Base-by-base conservation (phyloP, 2,797 vertebrate genomes). In the Anguilla megastoma region DNA sequence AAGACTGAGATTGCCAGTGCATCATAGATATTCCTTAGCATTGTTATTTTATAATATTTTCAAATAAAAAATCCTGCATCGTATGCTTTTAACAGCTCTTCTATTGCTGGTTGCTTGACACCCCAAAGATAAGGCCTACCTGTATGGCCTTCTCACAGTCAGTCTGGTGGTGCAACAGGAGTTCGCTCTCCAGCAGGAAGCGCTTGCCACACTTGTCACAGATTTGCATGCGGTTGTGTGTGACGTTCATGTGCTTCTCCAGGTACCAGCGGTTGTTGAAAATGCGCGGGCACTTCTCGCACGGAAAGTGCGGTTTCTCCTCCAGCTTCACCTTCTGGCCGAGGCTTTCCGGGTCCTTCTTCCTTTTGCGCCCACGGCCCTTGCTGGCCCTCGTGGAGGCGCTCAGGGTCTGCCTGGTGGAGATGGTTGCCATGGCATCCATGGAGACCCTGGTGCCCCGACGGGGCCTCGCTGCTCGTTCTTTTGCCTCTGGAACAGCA, bases 221-320 rank as follows among this genome's bases (percentile, higher is more conserved):
- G 96, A 98, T 98, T 96, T 99, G 98, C 98, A 98, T 98, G 90
- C 98, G 97, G 92, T 97, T 99, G 95, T 99, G 98, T 0, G 98
- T 99, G 94, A 99, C 98, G 0, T 98, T 99, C 97, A 99, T 98
- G 96, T 99, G 98, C 86, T 99, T 99, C 91, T 99, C 98, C 96
- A 99, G 95, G 94, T 99, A 99, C 98, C 98, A 99, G 93, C 98
- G 97, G 94, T 99, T 99, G 96, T 99, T 99, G 94, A 99, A 99
- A 85, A 99, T 94, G 0, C 98, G 96, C 0, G 98, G 98, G 63
- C 98, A 99, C 88, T 99, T 99, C 94, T 98, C 98, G 91, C 98
- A 99, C 0, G 97, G 96, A 87, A 97, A 99, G 89, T 98, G 97
- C 87, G 98, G 98, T 92, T 98, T 99, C 93, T 99, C 98, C 92